These are phyloP conservation scores for Centrocercus urophasianus DNA, from an alignment of 2,113 vertebrate genomes.

Conservation along the genomic window DNA sequence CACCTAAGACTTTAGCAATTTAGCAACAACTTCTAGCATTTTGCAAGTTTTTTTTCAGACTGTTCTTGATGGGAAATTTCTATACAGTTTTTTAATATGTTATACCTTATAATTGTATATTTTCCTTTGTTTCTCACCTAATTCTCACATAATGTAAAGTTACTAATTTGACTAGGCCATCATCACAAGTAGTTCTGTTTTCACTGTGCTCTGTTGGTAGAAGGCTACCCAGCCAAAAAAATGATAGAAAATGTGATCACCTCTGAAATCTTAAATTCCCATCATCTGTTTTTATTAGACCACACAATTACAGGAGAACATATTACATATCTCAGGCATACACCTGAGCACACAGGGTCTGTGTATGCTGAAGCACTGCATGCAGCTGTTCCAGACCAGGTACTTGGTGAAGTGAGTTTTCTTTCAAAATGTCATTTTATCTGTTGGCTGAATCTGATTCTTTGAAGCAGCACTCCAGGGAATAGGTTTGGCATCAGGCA, in stretches of 20 bases:
- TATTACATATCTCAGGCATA: neutral
- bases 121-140: neutral
- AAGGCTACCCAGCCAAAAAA: neutral
- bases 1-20: neutral
- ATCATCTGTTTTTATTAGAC: slow-evolving; percentile 23
- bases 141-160: neutral
- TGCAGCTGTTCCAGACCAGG: neutral
- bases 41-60: neutral
- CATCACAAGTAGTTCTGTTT: neutral
- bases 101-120: neutral
- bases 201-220: neutral
- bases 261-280: neutral
- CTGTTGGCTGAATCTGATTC: neutral
- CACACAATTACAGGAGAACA: slow-evolving; percentile 31
- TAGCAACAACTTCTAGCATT: neutral
- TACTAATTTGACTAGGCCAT: neutral
- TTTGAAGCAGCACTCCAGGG: neutral
- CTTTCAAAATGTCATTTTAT: slow-evolving; percentile 16
- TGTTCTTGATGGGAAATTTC: neutral
- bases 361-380: neutral
- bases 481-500: neutral
- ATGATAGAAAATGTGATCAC: neutral
- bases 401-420: slow-evolving; percentile 17
- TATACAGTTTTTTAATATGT: neutral
- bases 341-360: slow-evolving; percentile 65